These are phyloP conservation scores for Pelecanoides urinatrix DNA, from an alignment of 2,113 vertebrate species.

Conservation along the genomic window DNA sequence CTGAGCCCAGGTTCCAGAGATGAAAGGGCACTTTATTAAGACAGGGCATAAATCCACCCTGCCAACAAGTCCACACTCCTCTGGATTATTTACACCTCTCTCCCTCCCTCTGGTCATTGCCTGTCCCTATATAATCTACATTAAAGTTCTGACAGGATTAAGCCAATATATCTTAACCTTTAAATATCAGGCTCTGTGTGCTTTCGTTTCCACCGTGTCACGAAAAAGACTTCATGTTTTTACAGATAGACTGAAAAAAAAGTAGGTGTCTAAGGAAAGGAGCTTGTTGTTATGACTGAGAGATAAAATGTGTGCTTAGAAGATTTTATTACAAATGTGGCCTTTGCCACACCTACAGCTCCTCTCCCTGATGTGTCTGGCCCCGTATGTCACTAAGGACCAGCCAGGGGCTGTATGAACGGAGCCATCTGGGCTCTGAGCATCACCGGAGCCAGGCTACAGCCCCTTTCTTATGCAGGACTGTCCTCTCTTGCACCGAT, in stretches of 20 bases:
- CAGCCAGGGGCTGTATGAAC: not conserved
- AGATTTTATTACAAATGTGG: not conserved
- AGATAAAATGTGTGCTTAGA: not conserved
- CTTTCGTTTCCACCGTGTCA: not conserved
- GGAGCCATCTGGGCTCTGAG: not conserved
- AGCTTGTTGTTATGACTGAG: not conserved
- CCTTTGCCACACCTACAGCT: not conserved
- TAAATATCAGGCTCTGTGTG: not conserved
- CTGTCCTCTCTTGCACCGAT: not conserved
- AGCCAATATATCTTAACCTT: not conserved
- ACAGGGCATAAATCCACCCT: slow-evolving; percentile 60
- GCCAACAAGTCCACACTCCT: slow-evolving; percentile 64
- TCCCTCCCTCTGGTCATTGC: slow-evolving; percentile 43
- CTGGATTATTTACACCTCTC: slow-evolving; percentile 54
- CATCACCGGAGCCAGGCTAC: not conserved
- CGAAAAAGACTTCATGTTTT: not conserved
- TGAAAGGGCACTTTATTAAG: slow-evolving; percentile 71
- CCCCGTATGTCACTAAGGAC: not conserved
- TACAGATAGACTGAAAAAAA: not conserved
- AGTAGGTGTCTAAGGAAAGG: not conserved
- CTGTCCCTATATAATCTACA: slow-evolving; percentile 11
- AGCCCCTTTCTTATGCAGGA: not conserved
- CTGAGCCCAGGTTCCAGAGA: slow-evolving; percentile 56
- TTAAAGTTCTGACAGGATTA: slow-evolving; percentile 46
- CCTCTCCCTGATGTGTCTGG: not conserved